Evolutionary conservation across 2,888 invertebrate genomes (phyloP).

Genomic region (Trachelus tabidus): DNA sequence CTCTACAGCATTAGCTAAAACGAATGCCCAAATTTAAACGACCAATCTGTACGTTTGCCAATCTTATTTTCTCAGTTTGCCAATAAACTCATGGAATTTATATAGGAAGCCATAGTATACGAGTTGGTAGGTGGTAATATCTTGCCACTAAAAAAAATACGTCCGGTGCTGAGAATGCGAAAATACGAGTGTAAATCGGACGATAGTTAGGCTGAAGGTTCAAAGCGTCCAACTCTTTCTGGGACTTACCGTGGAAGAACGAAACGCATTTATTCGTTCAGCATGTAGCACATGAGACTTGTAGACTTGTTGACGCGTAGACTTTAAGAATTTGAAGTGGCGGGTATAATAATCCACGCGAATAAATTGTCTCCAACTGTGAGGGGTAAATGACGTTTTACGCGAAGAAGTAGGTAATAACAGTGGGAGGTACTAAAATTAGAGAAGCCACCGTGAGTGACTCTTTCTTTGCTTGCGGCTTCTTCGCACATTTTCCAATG

Average conservation of each 20-base stretch:
- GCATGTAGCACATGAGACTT: not conserved
- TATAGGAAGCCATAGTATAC: not conserved
- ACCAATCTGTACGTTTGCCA: not conserved
- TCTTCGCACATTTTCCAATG: constrained; percentile 49
- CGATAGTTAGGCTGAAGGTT: not conserved
- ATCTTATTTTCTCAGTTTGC: not conserved
- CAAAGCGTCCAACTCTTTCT: not conserved
- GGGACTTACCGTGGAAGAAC: not conserved
- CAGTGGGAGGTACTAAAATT: constrained; percentile 59
- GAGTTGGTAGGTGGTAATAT: not conserved
- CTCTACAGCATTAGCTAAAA: not conserved
- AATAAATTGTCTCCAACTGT: not conserved
- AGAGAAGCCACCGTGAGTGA: constrained; percentile 43
- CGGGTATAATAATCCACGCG: not conserved
- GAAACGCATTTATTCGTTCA: not conserved
- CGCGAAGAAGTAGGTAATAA: not conserved
- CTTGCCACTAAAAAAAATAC: not conserved
- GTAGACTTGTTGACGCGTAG: not conserved
- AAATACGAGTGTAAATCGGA: not conserved
- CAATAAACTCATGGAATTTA: not conserved
- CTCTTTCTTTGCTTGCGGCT: constrained; percentile 30
- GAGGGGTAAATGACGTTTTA: not conserved
- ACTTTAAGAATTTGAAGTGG: not conserved
- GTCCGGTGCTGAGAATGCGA: not conserved
- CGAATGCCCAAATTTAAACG: not conserved